phyloP scores from a whole-genome alignment of 2,888 invertebrate genomes.

The Morpho deidamia region DNA sequence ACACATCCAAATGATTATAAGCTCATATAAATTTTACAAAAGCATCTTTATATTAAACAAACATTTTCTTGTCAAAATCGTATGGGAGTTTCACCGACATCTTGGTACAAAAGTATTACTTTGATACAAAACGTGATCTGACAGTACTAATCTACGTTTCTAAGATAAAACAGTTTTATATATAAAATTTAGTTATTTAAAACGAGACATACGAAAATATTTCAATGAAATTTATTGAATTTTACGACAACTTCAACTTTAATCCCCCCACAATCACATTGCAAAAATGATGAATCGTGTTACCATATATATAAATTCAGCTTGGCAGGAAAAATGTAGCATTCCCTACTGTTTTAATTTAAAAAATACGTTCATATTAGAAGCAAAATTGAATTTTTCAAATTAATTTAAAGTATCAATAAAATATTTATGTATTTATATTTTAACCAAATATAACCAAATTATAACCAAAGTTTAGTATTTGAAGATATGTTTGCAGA shows the following conservation, averaged over 20 bases:
- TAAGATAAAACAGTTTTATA: constrained; percentile 35
- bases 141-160: constrained; percentile 35
- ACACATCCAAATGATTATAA: constrained; percentile 61
- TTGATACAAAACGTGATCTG: constrained; percentile 36
- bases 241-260: constrained; percentile 43
- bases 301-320: constrained; percentile 27
- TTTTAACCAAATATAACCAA: too few species aligned
- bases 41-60: constrained; percentile 50
- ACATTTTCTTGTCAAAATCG: constrained; percentile 70
- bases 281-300: constrained; percentile 50
- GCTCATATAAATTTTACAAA: constrained; percentile 51
- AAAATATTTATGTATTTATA: too few species aligned
- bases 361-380: too few species aligned
- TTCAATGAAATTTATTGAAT: constrained; percentile 46
- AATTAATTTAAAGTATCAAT: too few species aligned
- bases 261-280: constrained; percentile 66
- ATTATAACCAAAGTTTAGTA: too few species aligned
- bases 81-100: constrained; percentile 72
- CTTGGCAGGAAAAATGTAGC: constrained; percentile 5
- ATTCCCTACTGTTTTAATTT: too few species aligned
- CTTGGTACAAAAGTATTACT: constrained; percentile 57
- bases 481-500: too few species aligned
- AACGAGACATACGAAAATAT: constrained; percentile 49
- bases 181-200: constrained; percentile 38
- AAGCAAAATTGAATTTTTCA: too few species aligned